Conservation (phyloP, 2,113 vertebrate genomes). For the Limanda limanda region DNA sequence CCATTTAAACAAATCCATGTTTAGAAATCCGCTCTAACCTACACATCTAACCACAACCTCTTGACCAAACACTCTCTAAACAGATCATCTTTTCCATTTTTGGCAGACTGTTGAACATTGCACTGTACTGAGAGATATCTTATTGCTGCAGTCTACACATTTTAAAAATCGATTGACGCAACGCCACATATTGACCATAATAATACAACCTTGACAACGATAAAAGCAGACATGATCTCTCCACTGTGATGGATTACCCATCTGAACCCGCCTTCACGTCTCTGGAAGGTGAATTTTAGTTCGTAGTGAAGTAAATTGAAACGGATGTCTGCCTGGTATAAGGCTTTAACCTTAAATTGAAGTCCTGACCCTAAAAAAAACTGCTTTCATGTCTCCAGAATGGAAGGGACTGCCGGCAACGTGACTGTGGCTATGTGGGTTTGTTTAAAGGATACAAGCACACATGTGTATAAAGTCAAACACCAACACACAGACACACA, state of each 20-base stretch:
- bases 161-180: slow-evolving; percentile 3
- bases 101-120: background rate
- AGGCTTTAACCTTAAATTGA: slow-evolving; percentile 40
- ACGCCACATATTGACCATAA: background rate
- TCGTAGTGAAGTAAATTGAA: slow-evolving; percentile 23
- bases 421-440: background rate
- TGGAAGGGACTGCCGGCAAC: background rate
- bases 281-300: slow-evolving; percentile 32
- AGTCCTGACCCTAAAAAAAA: slow-evolving; percentile 43
- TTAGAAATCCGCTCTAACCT: background rate
- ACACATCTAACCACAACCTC: background rate
- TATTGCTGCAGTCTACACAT: background rate
- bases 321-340: slow-evolving; percentile 30
- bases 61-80: background rate
- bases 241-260: slow-evolving; percentile 39
- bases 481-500: background rate
- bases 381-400: slow-evolving; percentile 13
- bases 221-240: slow-evolving; percentile 23
- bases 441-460: background rate
- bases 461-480: background rate
- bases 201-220: slow-evolving; percentile 23
- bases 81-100: background rate
- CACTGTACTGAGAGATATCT: background rate
- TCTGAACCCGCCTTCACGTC: slow-evolving; percentile 16
- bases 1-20: background rate